Percentiles rank a stretch among this genome's conserved stretches.
phyloP scores from a whole-genome alignment of 1,140 invertebrate genomes.

The Drosophila sucinea region DNA sequence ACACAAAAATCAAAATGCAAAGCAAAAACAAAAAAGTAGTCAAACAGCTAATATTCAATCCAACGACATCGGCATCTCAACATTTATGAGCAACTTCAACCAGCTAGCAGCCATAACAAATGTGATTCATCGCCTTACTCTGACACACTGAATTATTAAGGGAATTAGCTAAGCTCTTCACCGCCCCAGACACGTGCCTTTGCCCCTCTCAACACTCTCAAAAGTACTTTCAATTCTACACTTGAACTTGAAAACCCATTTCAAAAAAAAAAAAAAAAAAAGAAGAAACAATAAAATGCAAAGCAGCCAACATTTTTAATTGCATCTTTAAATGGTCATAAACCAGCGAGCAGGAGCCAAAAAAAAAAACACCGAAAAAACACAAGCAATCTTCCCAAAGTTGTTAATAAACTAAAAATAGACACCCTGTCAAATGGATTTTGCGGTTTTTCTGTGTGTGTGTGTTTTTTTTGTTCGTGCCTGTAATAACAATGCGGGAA shows the following conservation, averaged over 20 bases:
- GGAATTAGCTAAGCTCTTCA: slow-evolving; percentile 32
- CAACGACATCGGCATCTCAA: slow-evolving; percentile 40
- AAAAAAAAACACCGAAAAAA: background rate
- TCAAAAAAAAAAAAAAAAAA: slow-evolving; percentile 19
- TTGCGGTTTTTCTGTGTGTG: background rate
- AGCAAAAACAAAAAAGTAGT: slow-evolving; percentile 34
- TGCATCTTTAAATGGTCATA: slow-evolving; percentile 68
- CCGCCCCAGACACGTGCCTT: slow-evolving; percentile 30
- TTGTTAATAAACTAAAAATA: slow-evolving; percentile 54
- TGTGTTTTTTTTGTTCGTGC: slow-evolving; percentile 18
- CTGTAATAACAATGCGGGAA: slow-evolving; percentile 18
- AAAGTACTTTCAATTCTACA: slow-evolving; percentile 52
- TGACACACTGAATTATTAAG: slow-evolving; percentile 69
- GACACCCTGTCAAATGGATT: slow-evolving; percentile 19
- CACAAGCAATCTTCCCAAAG: slow-evolving; percentile 23
- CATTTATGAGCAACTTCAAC: slow-evolving; percentile 19
- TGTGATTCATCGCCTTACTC: slow-evolving; percentile 58
- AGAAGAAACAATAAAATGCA: slow-evolving; percentile 28
- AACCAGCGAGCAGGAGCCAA: slow-evolving; percentile 18
- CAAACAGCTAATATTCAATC: slow-evolving; percentile 34
- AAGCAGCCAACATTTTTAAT: slow-evolving; percentile 58
- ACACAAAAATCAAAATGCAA: slow-evolving; percentile 24
- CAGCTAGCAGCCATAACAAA: slow-evolving; percentile 29
- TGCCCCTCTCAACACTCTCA: slow-evolving; percentile 30
- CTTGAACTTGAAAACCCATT: slow-evolving; percentile 68